phyloP scores from a whole-genome alignment of 2,113 vertebrate genomes.

The human (Homo sapiens) region DNA sequence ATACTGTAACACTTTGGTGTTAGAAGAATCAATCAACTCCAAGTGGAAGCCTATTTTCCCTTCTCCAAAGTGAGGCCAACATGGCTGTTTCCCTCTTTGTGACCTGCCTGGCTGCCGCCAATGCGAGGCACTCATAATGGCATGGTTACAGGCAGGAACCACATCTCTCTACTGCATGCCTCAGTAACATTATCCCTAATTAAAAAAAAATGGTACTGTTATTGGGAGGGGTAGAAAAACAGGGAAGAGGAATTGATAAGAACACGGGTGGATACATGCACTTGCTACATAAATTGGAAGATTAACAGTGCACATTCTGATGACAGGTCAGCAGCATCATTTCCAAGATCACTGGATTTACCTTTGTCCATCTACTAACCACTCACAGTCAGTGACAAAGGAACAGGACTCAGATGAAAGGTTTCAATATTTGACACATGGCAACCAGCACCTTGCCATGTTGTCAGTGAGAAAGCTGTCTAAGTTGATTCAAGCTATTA shows the following conservation, averaged over 20 bases:
- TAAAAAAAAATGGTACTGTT: not conserved
- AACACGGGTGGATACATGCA: not conserved
- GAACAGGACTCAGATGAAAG: not conserved
- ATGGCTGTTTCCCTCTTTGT: not conserved
- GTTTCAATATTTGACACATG: not conserved
- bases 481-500: not conserved
- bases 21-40: not conserved
- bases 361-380: not conserved
- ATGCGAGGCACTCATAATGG: not conserved
- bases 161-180: not conserved
- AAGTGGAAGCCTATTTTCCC: not conserved
- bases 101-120: not conserved
- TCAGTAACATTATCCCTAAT: not conserved
- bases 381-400: not conserved
- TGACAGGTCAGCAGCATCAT: too few species aligned
- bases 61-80: not conserved
- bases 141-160: not conserved
- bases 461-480: not conserved
- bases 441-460: not conserved
- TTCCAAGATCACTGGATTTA: not conserved
- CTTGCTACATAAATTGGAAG: not conserved
- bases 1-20: not conserved
- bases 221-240: not conserved
- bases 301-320: not conserved
- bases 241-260: not conserved